Evolutionary conservation across 2,888 invertebrate genomes (phyloP).

Genomic region (Opisthograptis luteolata): DNA sequence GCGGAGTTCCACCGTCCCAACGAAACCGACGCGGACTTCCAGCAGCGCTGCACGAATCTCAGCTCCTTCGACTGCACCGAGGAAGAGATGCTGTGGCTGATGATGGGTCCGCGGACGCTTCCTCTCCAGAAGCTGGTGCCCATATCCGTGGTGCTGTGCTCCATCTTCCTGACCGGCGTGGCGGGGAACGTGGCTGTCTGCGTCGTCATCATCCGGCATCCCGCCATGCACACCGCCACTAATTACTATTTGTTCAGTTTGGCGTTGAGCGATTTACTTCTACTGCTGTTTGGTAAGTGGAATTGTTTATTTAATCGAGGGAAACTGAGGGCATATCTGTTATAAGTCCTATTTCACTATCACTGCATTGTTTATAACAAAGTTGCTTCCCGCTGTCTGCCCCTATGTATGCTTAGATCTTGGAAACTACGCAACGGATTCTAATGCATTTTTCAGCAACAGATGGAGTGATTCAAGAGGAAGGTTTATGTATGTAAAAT

Average conservation of each 20-base stretch:
- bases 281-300: slow-evolving; percentile 91
- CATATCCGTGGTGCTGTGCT: slow-evolving; percentile 88
- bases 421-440: no score
- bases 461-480: no score
- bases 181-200: slow-evolving; percentile 94
- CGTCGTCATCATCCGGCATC: slow-evolving; percentile 91
- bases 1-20: slow-evolving; percentile 57
- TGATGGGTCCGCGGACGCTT: slow-evolving; percentile 86
- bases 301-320: no score
- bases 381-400: no score
- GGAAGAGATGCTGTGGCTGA: slow-evolving; percentile 83
- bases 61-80: slow-evolving; percentile 83
- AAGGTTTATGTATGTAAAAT: no score
- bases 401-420: no score
- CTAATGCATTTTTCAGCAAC: no score
- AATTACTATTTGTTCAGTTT: slow-evolving; percentile 96
- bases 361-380: no score
- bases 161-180: slow-evolving; percentile 93
- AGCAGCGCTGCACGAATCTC: slow-evolving; percentile 71
- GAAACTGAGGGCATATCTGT: no score
- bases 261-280: slow-evolving; percentile 93
- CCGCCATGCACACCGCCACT: slow-evolving; percentile 94
- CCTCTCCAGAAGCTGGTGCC: slow-evolving; percentile 83
- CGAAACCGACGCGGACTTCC: slow-evolving; percentile 57
- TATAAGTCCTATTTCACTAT: no score